Conservation (phyloP, 2,888 invertebrate genomes). For the Stenolophus ochropezus region DNA sequence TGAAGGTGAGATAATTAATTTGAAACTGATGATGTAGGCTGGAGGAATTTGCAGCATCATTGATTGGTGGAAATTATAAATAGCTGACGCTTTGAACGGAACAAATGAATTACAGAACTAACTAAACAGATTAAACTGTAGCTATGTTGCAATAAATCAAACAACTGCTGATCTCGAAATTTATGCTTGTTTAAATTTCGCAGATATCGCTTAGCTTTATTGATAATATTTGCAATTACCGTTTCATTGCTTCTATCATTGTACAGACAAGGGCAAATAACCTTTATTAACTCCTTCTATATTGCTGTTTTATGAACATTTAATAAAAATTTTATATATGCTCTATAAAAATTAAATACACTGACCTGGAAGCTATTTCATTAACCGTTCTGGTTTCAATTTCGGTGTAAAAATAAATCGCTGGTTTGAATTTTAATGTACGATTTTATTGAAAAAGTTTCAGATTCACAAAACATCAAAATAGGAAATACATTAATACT, state of each 20-base stretch:
- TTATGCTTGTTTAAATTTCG: slow-evolving; percentile 43
- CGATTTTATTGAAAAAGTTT: no score
- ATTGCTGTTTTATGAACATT: not conserved
- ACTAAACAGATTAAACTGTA: slow-evolving; percentile 41
- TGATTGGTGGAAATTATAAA: slow-evolving; percentile 33
- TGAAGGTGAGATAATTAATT: slow-evolving; percentile 22
- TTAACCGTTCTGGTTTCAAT: no score
- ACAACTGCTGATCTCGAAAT: slow-evolving; percentile 42
- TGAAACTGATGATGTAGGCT: slow-evolving; percentile 31
- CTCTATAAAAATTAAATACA: no score
- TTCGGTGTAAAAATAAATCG: no score
- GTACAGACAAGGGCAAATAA: not conserved
- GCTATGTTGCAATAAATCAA: slow-evolving; percentile 38
- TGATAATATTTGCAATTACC: slow-evolving; percentile 31
- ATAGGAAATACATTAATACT: no score
- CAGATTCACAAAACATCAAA: no score
- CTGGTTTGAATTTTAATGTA: no score
- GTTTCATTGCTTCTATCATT: not conserved
- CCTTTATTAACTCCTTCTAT: not conserved
- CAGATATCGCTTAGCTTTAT: not conserved
- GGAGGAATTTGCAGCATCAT: slow-evolving; percentile 39
- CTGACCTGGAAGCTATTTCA: no score
- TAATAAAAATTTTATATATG: no score
- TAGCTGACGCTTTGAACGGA: slow-evolving; percentile 38
- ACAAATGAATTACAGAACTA: slow-evolving; percentile 43